Conservation (phyloP, 1,140 invertebrate species). For the Drosophila persimilis region DNA sequence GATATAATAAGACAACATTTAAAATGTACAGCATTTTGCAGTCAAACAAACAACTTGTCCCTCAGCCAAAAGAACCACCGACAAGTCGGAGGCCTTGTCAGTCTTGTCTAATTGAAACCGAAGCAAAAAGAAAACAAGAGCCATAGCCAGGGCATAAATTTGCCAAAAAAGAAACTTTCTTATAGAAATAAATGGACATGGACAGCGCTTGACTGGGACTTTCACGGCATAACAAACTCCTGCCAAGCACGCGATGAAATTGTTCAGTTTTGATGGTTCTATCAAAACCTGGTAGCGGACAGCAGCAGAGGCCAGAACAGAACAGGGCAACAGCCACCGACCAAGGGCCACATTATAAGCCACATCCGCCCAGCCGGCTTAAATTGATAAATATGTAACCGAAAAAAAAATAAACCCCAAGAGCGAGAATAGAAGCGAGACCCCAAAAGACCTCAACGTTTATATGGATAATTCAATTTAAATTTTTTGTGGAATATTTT, state of each 20-base stretch:
- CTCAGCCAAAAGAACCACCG: conserved; percentile 24
- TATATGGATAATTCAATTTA: conserved; percentile 80
- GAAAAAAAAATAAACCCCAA: conserved; percentile 20
- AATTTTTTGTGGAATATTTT: conserved; percentile 66
- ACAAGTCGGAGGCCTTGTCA: conserved; percentile 34
- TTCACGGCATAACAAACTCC: conserved; percentile 74
- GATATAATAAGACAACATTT: conserved; percentile 5
- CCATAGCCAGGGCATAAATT: conserved; percentile 40
- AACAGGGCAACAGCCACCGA: conserved; percentile 12
- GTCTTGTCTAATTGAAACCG: conserved; percentile 48
- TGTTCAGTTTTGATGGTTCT: conserved; percentile 74
- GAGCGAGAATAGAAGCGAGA: conserved; percentile 21
- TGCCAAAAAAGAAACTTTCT: conserved; percentile 47
- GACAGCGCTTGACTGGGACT: conserved; percentile 49
- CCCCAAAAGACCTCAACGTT: conserved; percentile 63
- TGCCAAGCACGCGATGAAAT: conserved; percentile 67
- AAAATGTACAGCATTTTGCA: conserved; percentile 19
- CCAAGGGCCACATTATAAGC: conserved; percentile 68
- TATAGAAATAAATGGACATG: conserved; percentile 60
- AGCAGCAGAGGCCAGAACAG: neutral
- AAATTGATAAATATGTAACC: conserved; percentile 76
- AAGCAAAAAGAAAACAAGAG: conserved; percentile 21
- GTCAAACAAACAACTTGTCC: conserved; percentile 12
- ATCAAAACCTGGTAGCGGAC: conserved; percentile 48
- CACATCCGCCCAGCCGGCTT: conserved; percentile 69